Percentiles rank a stretch among this genome's conserved stretches.
These are phyloP conservation scores for Tiliacea aurago DNA, from an alignment of 2,888 invertebrate species.

Conservation along the genomic window DNA sequence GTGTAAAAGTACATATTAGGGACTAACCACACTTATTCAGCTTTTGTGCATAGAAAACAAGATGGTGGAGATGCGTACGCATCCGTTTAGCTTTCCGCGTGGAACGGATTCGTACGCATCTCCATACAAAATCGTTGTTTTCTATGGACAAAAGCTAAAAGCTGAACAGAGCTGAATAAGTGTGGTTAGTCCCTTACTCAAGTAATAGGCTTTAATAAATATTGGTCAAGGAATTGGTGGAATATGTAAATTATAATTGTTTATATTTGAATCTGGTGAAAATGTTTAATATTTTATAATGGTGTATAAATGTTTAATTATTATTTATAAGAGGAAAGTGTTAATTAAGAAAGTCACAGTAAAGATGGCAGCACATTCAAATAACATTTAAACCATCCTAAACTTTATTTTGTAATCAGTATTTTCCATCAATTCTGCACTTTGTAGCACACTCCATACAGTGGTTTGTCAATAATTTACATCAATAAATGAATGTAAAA, in stretches of 20 bases:
- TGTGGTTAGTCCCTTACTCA: not conserved
- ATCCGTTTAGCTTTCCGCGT: too few relatives aligned
- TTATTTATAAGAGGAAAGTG: constrained; percentile 31
- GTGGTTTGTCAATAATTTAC: not conserved
- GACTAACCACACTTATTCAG: too few relatives aligned
- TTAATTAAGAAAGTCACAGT: not conserved
- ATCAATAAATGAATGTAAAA: not conserved
- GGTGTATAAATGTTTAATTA: constrained; percentile 28
- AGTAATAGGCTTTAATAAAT: constrained; percentile 33
- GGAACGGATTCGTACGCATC: too few relatives aligned
- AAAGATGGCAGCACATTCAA: constrained; percentile 28
- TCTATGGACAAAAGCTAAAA: too few relatives aligned
- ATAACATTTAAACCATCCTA: not conserved
- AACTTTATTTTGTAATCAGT: constrained; percentile 5
- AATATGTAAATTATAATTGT: constrained; percentile 21
- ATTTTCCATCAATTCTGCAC: constrained; percentile 46
- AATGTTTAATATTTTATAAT: constrained; percentile 25
- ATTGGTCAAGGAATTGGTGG: constrained; percentile 51
- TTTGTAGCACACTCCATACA: constrained; percentile 14
- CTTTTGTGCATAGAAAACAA: too few relatives aligned
- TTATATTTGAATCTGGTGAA: constrained; percentile 21
- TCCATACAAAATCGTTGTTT: too few relatives aligned
- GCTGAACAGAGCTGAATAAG: too few relatives aligned
- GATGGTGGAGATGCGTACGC: too few relatives aligned
- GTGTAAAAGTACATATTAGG: constrained; percentile 15